A percentile compares a stretch with the other conserved stretches of the same genome.
These are phyloP conservation scores for Cephalopholis sonnerati DNA, from an alignment of 2,113 vertebrate genomes.

Conservation along the genomic window DNA sequence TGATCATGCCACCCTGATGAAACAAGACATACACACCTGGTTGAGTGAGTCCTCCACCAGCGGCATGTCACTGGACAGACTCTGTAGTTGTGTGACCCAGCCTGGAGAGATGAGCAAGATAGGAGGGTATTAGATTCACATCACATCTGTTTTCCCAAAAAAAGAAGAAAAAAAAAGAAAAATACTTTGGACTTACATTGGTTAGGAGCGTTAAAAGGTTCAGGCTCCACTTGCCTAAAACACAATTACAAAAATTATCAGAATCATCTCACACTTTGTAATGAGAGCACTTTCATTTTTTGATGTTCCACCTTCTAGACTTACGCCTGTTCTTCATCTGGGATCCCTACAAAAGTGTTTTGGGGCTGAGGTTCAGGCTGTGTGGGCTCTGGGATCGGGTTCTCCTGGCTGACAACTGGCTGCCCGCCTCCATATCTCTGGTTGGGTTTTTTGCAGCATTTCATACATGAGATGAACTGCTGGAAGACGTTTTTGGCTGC, in stretches of 20 bases:
- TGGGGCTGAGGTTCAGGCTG: constrained; percentile 16
- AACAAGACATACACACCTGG: constrained; percentile 46
- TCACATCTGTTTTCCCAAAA: not conserved
- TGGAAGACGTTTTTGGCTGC: constrained; percentile 27
- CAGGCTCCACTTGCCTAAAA: constrained; percentile 16
- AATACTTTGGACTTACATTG: constrained; percentile 44
- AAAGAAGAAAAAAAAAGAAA: no score
- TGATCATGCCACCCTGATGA: not conserved
- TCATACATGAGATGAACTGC: not conserved
- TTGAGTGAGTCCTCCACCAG: constrained; percentile 62
- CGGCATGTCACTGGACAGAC: constrained; percentile 45
- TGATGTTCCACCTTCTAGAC: not conserved
- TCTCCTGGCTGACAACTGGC: not conserved
- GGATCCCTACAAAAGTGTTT: constrained; percentile 39
- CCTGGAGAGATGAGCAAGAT: constrained; percentile 22
- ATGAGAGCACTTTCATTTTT: not conserved
- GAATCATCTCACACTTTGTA: not conserved
- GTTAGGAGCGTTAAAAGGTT: fast-evolving
- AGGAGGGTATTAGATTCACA: not conserved
- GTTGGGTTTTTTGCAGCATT: constrained; percentile 59
- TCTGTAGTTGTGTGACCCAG: constrained; percentile 73
- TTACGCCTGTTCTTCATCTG: constrained; percentile 15
- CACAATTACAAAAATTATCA: not conserved
- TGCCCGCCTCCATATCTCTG: not conserved
- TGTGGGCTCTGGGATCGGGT: not conserved